Evolutionary conservation across 2,888 invertebrate species (phyloP).

Genomic region (Rotaria magnacalcarata): DNA sequence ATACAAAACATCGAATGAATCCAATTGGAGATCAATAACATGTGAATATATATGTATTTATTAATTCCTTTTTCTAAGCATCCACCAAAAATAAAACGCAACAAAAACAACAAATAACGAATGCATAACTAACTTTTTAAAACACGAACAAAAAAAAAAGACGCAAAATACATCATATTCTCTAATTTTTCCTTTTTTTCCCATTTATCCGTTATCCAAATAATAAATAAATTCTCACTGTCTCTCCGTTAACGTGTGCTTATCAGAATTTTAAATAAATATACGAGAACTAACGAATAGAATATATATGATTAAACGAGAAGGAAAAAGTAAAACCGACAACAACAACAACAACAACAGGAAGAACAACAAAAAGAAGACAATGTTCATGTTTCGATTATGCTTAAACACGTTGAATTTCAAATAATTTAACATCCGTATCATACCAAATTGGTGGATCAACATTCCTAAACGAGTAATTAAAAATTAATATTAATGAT

Average conservation of each 20-base stretch:
- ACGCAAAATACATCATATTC: not conserved
- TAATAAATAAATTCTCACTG: not conserved
- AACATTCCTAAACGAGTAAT: conserved; percentile 71
- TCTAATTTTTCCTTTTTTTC: not conserved
- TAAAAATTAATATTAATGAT: conserved; percentile 40
- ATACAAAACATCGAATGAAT: too few species aligned
- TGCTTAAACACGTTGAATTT: conserved; percentile 57
- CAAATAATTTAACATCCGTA: conserved; percentile 95
- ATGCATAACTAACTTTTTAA: not conserved
- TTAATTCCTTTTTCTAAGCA: not conserved
- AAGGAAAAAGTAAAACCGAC: not conserved
- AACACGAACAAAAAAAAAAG: not conserved
- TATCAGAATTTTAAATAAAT: not conserved
- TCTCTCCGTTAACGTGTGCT: not conserved
- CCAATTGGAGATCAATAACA: not conserved
- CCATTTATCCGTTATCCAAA: not conserved
- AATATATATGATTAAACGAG: not conserved
- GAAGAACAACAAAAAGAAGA: not conserved
- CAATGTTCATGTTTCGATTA: not conserved
- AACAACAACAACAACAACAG: not conserved
- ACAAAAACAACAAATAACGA: not conserved
- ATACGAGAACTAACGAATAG: not conserved
- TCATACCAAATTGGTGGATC: conserved; percentile 99
- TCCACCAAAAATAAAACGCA: not conserved
- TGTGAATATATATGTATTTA: not conserved